A percentile compares a stretch with the other conserved stretches of the same genome.
Evolutionary conservation across 2,888 invertebrate genomes (phyloP).

Genomic region (Clistopyga incitator): DNA sequence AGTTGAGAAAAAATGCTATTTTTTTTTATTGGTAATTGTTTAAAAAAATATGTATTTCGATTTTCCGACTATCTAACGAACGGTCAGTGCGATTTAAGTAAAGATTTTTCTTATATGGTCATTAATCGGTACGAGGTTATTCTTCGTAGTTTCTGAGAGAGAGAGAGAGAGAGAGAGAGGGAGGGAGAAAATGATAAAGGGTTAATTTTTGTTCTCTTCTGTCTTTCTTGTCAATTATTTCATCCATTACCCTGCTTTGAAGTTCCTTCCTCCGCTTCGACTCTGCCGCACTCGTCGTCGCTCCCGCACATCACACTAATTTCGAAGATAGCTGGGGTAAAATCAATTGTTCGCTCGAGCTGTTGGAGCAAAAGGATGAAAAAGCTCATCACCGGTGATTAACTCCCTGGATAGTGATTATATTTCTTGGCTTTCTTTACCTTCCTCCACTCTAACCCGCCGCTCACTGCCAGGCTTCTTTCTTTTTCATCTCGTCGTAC

Average conservation of each 20-base stretch:
- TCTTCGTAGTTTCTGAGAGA: too few species aligned
- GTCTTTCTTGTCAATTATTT: slow-evolving; percentile 14
- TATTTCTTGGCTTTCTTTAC: slow-evolving; percentile 34
- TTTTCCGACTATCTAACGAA: too few species aligned
- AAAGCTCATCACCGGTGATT: slow-evolving; percentile 36
- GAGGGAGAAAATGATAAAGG: background rate
- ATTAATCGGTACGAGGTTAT: too few species aligned
- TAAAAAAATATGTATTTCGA: too few species aligned
- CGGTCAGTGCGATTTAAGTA: too few species aligned
- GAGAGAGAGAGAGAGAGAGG: background rate
- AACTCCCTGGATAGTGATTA: slow-evolving; percentile 45
- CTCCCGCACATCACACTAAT: slow-evolving; percentile 40
- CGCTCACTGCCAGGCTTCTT: slow-evolving; percentile 18
- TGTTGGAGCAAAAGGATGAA: slow-evolving; percentile 22
- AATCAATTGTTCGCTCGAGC: slow-evolving; percentile 45
- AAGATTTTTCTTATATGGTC: too few species aligned
- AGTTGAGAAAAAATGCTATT: too few species aligned
- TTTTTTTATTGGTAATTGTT: too few species aligned
- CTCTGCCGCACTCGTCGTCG: slow-evolving; percentile 52
- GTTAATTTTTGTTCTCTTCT: background rate
- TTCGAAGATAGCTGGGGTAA: slow-evolving; percentile 45
- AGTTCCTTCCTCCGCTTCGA: slow-evolving; percentile 26
- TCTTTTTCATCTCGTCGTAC: slow-evolving; percentile 29
- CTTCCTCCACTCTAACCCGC: background rate
- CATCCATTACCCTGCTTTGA: slow-evolving; percentile 44